These are phyloP conservation scores for Eptesicus fuscus DNA, from an alignment of 2,113 vertebrate species.

Conservation along the genomic window DNA sequence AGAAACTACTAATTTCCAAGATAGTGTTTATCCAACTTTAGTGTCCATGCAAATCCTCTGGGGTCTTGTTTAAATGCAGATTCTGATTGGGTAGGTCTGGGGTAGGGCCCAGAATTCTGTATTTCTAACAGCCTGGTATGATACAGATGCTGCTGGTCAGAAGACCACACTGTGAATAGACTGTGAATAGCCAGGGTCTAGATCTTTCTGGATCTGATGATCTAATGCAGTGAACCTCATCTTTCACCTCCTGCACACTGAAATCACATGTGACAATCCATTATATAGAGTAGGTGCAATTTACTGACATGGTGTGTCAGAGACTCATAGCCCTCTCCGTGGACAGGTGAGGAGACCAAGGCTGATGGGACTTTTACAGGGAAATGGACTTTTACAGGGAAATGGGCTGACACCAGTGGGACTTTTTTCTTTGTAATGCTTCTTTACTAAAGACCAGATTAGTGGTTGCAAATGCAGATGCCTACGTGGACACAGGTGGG, in stretches of 20 bases:
- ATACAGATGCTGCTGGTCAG: too few species aligned
- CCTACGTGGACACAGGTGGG: not conserved
- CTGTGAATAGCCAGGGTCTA: not conserved
- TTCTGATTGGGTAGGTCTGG: not conserved
- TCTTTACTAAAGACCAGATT: not conserved
- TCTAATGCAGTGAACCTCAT: not conserved
- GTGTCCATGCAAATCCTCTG: not conserved
- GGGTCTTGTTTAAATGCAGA: not conserved
- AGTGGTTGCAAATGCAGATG: not conserved
- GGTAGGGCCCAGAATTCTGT: not conserved
- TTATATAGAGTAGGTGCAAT: not conserved
- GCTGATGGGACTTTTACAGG: not conserved
- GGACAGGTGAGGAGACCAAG: not conserved
- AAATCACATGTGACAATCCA: not conserved
- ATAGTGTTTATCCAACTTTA: not conserved
- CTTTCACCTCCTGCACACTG: not conserved
- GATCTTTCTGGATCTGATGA: not conserved
- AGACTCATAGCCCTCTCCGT: not conserved
- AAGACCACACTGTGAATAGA: not conserved
- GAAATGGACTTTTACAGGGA: not conserved
- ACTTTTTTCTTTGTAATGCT: not conserved
- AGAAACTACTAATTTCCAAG: conserved; percentile 17
- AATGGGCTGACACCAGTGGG: not conserved
- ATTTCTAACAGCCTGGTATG: not conserved
- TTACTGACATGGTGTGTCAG: not conserved